These are phyloP conservation scores for Tokudaia muenninki DNA, from an alignment of 2,797 vertebrate species.

Conservation along the genomic window DNA sequence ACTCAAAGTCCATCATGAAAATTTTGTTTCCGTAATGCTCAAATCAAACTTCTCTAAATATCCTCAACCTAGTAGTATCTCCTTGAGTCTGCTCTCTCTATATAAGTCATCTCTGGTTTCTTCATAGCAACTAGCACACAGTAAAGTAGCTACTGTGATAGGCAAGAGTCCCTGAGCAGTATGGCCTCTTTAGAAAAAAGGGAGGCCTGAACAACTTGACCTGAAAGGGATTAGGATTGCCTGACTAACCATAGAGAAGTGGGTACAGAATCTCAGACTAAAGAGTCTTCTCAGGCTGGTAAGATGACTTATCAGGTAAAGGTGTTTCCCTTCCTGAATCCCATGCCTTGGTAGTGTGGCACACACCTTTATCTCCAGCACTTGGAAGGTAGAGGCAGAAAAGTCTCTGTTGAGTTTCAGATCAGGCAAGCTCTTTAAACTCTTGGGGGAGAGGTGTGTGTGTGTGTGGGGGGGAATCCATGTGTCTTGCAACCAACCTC, in stretches of 20 bases:
- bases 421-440: background rate
- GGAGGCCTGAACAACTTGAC: background rate
- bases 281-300: background rate
- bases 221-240: background rate
- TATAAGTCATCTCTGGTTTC: conserved; percentile 54
- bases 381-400: background rate
- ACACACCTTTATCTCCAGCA: background rate
- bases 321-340: background rate
- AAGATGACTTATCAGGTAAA: background rate
- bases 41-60: conserved; percentile 31
- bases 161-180: conserved; percentile 9
- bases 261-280: conserved; percentile 18
- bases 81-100: background rate
- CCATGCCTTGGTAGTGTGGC: background rate
- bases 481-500: background rate
- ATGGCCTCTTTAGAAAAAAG: conserved; percentile 34
- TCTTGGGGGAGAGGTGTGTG: no score
- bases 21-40: conserved; percentile 8
- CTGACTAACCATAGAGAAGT: conserved; percentile 45
- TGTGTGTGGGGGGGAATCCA: background rate
- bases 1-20: conserved; percentile 33
- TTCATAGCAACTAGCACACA: background rate
- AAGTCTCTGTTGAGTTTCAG: background rate
- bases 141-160: background rate
- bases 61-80: background rate